phyloP scores from a whole-genome alignment of 92 coral and sea anemone species.

The Phenganax marumi region DNA sequence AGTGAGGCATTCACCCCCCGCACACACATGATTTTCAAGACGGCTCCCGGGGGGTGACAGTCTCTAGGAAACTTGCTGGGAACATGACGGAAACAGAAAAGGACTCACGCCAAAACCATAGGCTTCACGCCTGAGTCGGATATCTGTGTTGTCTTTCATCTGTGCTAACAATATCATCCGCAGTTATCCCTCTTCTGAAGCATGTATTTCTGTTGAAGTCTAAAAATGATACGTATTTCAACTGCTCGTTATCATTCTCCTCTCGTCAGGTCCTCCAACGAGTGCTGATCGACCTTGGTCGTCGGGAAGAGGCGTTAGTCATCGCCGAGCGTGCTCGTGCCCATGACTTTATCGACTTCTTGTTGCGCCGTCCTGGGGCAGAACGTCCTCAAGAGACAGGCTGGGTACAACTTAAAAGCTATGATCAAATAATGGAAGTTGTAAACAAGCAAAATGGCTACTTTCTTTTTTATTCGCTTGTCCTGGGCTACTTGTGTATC shows the following conservation, averaged over 20 bases:
- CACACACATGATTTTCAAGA: too few relatives aligned
- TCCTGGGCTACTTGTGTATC: constrained; percentile 91
- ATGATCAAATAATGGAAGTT: constrained; percentile 82
- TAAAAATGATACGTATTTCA: too few relatives aligned
- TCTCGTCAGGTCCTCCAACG: constrained; percentile 75
- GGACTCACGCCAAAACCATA: too few relatives aligned
- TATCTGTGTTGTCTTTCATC: too few relatives aligned
- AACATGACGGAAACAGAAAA: too few relatives aligned
- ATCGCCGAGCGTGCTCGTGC: constrained; percentile 93
- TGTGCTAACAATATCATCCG: too few relatives aligned
- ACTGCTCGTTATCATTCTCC: not conserved
- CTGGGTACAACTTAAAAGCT: constrained; percentile 47
- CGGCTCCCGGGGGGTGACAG: too few relatives aligned
- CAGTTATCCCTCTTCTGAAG: too few relatives aligned
- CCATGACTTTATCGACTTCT: constrained; percentile 82
- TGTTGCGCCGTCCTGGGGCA: constrained; percentile 74
- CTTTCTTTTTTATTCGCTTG: constrained; percentile 81
- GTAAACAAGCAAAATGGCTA: constrained; percentile 74
- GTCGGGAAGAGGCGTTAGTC: constrained; percentile 82
- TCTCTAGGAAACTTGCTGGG: too few relatives aligned
- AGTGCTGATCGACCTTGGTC: constrained; percentile 78
- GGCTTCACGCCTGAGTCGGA: too few relatives aligned
- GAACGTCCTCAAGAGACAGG: constrained; percentile 50
- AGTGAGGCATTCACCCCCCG: too few relatives aligned
- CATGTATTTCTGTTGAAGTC: too few relatives aligned